Conservation (phyloP, 2,113 vertebrate genomes). For the Oxyura jamaicensis region DNA sequence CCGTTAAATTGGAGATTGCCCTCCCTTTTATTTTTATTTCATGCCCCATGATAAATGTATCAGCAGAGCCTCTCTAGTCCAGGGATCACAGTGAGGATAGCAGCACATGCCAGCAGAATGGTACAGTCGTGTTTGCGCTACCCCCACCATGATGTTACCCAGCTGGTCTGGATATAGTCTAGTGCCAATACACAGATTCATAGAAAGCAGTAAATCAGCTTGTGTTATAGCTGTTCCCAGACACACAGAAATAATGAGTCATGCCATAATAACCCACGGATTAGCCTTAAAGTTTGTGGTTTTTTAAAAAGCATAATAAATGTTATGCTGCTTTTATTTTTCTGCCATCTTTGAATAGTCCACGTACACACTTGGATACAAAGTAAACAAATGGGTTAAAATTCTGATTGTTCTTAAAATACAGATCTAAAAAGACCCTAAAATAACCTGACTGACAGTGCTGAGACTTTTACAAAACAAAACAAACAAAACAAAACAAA, state of each 20-base stretch:
- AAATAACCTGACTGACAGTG: not conserved
- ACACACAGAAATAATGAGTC: constrained; percentile 34
- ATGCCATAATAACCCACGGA: not conserved
- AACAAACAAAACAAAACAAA: not conserved
- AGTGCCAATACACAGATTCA: not conserved
- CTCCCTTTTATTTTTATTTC: not conserved
- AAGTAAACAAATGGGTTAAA: not conserved
- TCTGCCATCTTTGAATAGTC: not conserved
- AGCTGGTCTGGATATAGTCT: not conserved
- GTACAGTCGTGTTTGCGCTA: fast-evolving
- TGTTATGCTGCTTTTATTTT: not conserved
- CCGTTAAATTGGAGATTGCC: not conserved
- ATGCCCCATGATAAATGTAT: not conserved
- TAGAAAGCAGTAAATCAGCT: constrained; percentile 25
- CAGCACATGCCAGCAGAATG: not conserved
- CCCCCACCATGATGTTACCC: not conserved
- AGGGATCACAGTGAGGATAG: not conserved
- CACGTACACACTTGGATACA: not conserved
- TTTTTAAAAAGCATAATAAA: not conserved
- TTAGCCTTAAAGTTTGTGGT: not conserved
- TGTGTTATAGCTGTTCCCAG: not conserved
- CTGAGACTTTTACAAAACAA: not conserved
- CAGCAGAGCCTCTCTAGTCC: not conserved
- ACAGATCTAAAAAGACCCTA: not conserved
- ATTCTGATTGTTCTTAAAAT: not conserved